These are phyloP conservation scores for Sebastes kiyomatsui DNA, from an alignment of 2,797 vertebrate species.

Conservation along the genomic window DNA sequence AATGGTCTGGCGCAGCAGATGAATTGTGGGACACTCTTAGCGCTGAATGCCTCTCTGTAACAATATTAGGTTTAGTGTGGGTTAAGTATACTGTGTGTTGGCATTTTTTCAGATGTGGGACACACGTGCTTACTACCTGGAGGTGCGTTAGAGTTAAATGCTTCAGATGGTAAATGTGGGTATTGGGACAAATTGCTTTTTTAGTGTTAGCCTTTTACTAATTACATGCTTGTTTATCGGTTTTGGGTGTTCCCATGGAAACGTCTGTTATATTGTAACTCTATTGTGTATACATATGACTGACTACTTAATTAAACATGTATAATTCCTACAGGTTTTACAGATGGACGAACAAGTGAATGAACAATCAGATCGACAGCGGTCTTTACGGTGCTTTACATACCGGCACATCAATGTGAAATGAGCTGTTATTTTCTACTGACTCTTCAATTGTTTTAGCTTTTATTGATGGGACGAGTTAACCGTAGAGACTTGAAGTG, in stretches of 20 bases:
- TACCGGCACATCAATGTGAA: not conserved
- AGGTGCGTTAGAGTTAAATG: not conserved
- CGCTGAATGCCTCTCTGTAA: not conserved
- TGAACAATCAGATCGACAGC: not conserved
- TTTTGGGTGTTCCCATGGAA: not conserved
- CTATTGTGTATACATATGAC: not conserved
- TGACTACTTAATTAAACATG: not conserved
- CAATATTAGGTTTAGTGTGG: not conserved
- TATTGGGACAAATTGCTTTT: not conserved
- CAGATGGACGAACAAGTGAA: not conserved
- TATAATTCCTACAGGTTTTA: not conserved
- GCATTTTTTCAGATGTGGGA: not conserved
- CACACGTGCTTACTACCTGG: not conserved
- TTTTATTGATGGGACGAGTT: conserved; percentile 17
- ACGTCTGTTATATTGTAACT: not conserved
- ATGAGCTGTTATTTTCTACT: not conserved
- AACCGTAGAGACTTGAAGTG: conserved; percentile 33
- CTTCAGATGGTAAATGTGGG: not conserved
- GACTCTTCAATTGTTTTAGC: not conserved
- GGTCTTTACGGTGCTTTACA: not conserved
- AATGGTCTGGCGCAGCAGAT: not conserved
- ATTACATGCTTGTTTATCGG: not conserved
- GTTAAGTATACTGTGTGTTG: not conserved
- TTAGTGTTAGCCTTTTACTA: not conserved
- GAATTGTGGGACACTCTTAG: not conserved